Evolutionary conservation across 2,113 vertebrate genomes (phyloP), one percentile per base, ranked within the genome.

Genomic region (Psettodes erumei): DNA sequence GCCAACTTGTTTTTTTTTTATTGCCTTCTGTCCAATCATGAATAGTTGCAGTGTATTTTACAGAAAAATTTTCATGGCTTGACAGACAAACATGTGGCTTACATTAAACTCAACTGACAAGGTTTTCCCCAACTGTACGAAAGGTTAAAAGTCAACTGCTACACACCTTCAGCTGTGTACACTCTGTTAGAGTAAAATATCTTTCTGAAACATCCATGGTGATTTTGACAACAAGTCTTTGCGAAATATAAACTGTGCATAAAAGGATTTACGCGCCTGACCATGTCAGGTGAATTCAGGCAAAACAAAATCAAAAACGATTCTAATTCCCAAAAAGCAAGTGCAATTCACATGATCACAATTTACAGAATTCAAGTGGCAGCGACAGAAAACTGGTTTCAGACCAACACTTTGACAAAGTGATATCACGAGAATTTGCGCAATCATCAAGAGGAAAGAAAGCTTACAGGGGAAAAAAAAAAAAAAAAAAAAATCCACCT

Each of bases 21-120:
- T 86, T 90, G 45, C 71, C 64, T 75, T 84, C 53, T 71, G 45
- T 84, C 40, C 85, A 88, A 77, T 61, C 56, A 53, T 61, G 45
- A 86, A 72, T 65, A 66, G 21, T 54, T 68, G 74, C 50, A 87
- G 71, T 42, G 53, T 89, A 83, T 73, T 75, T 80, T 85, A 89
- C 86, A 88, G 75, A 70, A 59, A 78, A 32, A 51, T 47, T 63
- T 50, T 74, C 4, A 55, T 42, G 25, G 50, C 16, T 23, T 32
- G 48, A 48, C 16, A 45, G 43, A 53, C 32, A 71, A 54, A 54
- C 7, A 15, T 18, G 54, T 54, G 27, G 15, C 33, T 37, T 30
- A 47, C 8, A 15, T 59, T 37, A 40, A 62, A 43, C 37, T 68
- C 2, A 58, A 61, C 21, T 35, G 54, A 63, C 6, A 21, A n/a